Percentiles rank a stretch among this genome's conserved stretches.
Evolutionary conservation across 2,113 vertebrate species (phyloP).

Genomic region (Zosterops hypoxanthus): DNA sequence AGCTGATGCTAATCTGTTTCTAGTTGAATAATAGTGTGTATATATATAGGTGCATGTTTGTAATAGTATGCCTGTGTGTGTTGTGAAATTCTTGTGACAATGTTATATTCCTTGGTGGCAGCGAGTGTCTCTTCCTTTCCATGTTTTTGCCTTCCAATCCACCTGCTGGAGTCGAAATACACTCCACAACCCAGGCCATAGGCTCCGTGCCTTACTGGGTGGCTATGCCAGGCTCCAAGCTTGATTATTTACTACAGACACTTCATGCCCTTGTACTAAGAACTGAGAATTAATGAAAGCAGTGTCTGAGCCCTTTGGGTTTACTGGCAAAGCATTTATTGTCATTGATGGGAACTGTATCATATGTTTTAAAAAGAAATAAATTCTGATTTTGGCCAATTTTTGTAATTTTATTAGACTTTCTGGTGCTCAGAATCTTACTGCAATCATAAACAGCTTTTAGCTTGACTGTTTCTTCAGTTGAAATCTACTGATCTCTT

Average conservation of each 20-base stretch:
- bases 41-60: not conserved
- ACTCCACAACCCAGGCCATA: not conserved
- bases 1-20: not conserved
- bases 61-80: not conserved
- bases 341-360: not conserved
- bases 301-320: not conserved
- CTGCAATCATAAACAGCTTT: not conserved
- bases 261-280: not conserved
- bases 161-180: not conserved
- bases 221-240: not conserved
- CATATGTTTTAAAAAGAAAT: not conserved
- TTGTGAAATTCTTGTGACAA: not conserved
- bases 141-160: not conserved
- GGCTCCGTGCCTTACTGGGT: not conserved
- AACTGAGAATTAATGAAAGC: not conserved
- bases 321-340: not conserved
- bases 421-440: not conserved
- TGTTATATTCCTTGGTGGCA: not conserved
- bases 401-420: not conserved
- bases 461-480: not conserved
- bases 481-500: not conserved
- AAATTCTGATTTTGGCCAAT: not conserved
- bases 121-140: not conserved
- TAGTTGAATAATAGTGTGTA: accelerated
- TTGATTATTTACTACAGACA: not conserved